Evolutionary conservation across 2,888 invertebrate species (phyloP), one percentile per base, ranked within the genome.

Genomic region (Tiliacea citrago): DNA sequence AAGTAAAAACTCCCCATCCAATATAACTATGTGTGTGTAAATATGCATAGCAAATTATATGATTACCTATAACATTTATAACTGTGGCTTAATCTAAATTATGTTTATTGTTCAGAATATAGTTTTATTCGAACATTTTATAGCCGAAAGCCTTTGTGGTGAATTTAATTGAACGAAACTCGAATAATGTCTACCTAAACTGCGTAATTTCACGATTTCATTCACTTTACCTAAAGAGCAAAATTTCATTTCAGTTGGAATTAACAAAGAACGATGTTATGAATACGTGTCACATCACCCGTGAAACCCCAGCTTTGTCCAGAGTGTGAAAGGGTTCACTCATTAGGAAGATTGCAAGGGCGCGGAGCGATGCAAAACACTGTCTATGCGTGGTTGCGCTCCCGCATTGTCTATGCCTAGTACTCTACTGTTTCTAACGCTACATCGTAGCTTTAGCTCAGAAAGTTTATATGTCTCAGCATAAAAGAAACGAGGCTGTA

Each of bases 321-420:
- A 87, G 90, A 93, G 96, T 95, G 96, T 95, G 95, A 96, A 96
- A 96, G 95, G 95, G 95, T 92, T 94, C 95, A 95, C 95, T 96
- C 96, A 96, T 96, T 96, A 96, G 96, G 96, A 95, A 96, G 96
- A 96, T 96, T 96, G 96, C 96, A 93, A 94, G 95, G 95, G 96
- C 93, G 94, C 91, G 89, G 89, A 88, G 91, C 88, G 88, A 90
- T 88, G 90, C 90, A 86, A 91, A 93, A 94, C 95, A 95, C 91
- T 95, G 94, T 95, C 91, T 94, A 87, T 89, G 88, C 88, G 89
- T 89, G 90, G 92, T 89, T 86, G 87, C 89, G 90, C 86, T 90
- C 89, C 86, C 89, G 92, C 90, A 95, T 95, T 95, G 94, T 95
- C 92, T 92, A 88, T 87, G 88, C 87, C 83, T 88, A 84, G 88